Conservation (phyloP, 2,113 vertebrate species). For the Phaethornis superciliosus region DNA sequence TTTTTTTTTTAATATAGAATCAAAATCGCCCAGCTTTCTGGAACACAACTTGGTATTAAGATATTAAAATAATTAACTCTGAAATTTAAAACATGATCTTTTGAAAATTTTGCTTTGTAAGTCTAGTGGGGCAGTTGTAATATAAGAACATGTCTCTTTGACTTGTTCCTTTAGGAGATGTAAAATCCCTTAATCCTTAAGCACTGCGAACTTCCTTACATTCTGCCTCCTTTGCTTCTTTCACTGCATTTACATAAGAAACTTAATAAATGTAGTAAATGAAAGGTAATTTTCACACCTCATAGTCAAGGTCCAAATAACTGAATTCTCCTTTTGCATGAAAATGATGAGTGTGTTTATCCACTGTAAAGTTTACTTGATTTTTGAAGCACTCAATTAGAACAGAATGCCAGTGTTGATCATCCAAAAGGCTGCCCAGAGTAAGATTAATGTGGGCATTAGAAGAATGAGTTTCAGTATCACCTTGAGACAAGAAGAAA, state of each 20-base stretch:
- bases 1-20: too few relatives aligned
- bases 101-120: neutral
- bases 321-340: slow-evolving; percentile 79
- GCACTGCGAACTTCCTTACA: neutral
- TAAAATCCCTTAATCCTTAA: neutral
- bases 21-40: too few relatives aligned
- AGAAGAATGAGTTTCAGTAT: slow-evolving; percentile 62
- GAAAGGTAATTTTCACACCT: slow-evolving; percentile 83
- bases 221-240: neutral
- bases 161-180: neutral
- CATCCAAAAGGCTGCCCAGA: slow-evolving; percentile 90
- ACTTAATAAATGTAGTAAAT: slow-evolving; percentile 23
- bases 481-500: slow-evolving; percentile 76
- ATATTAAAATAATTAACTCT: neutral
- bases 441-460: slow-evolving; percentile 72
- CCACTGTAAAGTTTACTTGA: slow-evolving; percentile 91
- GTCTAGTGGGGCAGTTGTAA: neutral
- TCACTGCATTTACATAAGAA: neutral
- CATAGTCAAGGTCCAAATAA: slow-evolving; percentile 83
- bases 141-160: neutral
- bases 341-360: slow-evolving; percentile 83
- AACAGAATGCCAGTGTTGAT: slow-evolving; percentile 92
- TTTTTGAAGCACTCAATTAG: slow-evolving; percentile 81
- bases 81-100: neutral
- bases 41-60: too few relatives aligned